These are phyloP conservation scores for Noctua janthina DNA, from an alignment of 2,888 invertebrate genomes.

Conservation along the genomic window DNA sequence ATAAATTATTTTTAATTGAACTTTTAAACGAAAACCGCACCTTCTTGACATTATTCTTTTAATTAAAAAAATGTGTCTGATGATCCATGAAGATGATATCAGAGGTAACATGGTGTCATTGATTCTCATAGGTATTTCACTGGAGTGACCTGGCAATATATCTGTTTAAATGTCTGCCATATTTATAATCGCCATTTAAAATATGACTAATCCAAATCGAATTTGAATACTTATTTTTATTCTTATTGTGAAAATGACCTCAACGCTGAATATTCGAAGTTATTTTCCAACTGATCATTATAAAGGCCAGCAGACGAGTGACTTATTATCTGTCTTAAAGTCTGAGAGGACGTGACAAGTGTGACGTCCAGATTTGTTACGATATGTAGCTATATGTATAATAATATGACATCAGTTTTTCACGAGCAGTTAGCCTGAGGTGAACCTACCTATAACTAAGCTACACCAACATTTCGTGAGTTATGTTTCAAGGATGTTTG, in stretches of 20 bases:
- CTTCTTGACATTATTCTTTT: neutral
- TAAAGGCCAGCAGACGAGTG: neutral
- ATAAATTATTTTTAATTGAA: conserved; percentile 10
- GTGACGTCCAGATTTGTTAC: neutral
- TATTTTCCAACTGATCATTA: neutral
- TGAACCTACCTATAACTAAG: neutral
- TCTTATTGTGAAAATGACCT: conserved; percentile 42
- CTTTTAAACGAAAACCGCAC: neutral
- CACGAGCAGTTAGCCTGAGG: no score
- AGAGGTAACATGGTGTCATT: neutral
- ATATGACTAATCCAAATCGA: conserved; percentile 39
- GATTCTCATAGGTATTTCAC: neutral
- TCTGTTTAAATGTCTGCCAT: neutral
- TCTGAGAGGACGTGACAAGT: neutral
- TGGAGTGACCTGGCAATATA: neutral
- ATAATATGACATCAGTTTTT: no score
- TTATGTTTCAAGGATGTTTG: neutral
- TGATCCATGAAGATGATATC: conserved; percentile 9
- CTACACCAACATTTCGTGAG: neutral
- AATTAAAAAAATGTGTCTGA: neutral
- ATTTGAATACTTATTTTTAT: conserved; percentile 13
- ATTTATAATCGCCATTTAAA: conserved; percentile 3
- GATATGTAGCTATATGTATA: neutral
- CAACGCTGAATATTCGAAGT: conserved; percentile 34
- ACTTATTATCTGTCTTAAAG: neutral